Base-by-base conservation (phyloP, 2,888 invertebrate genomes). In the Protodeltote pygarga region DNA sequence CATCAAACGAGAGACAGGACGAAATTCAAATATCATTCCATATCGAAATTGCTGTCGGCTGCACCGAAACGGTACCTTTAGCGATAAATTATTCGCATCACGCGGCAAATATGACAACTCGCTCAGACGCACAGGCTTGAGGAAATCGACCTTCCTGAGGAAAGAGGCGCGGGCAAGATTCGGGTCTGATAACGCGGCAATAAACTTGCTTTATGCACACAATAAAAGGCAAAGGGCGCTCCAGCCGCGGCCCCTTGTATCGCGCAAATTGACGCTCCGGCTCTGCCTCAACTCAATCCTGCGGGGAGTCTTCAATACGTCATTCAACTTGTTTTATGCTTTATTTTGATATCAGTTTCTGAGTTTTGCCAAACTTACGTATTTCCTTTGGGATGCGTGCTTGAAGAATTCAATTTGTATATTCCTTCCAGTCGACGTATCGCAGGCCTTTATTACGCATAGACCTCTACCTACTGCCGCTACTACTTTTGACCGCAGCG, bases 171-270 rank as follows among this genome's bases (percentile, higher is more conserved):
- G 33, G 47, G 42, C 10, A 37, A 45, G 62, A 54, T 45, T 21
- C 31, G 14, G 20, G 42, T n/a, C 73, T 70, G 81, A 79, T 80
- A 82, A 73, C 65, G 60, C 58, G 16, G 63, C 71, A 48, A 71
- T 80, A 79, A 80, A 78, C 53, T 65, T 70, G 66, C 39, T 80
- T 78, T 77, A 79, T 73, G 73, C 34, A 47, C 19, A 63, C 71
- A 71, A 79, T 78, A 79, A 77, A 73, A 65, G 57, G 31, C 39
- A 41, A 52, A 48, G 52, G 53, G 49, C 23, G 44, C 50, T 41
- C 37, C 44, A 31, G 17, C 33, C 25, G 15, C 15, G 15, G 20
- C 23, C 54, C 25, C 58, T 53, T 28, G 53, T 40, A 33, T 25
- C 58, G 40, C 51, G 39, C 20, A 55, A 53, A 61, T 45, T 61